A percentile compares a stretch with the other conserved stretches of the same genome.
These are phyloP conservation scores for Amblyjoppa fuscipennis DNA, from an alignment of 2,888 invertebrate genomes.

Conservation along the genomic window DNA sequence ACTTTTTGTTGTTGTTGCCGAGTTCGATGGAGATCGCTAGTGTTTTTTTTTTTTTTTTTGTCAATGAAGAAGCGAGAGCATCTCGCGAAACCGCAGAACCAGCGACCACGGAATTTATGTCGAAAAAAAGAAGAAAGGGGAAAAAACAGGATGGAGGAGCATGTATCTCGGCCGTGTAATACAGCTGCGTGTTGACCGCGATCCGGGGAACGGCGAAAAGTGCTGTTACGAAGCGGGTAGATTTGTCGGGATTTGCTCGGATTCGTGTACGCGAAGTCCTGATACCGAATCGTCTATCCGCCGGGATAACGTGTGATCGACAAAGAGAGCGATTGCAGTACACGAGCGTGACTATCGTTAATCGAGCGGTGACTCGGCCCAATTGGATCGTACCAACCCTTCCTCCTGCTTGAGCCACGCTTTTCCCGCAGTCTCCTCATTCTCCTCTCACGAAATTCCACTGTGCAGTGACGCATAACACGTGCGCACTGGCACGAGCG, in stretches of 20 bases:
- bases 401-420: neutral
- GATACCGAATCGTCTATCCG: slow-evolving; percentile 41
- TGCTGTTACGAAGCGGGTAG: slow-evolving; percentile 22
- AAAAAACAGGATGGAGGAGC: slow-evolving; percentile 23
- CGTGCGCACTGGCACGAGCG: slow-evolving; percentile 59
- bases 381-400: slow-evolving; percentile 60
- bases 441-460: slow-evolving; percentile 78
- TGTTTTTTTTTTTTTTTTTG: slow-evolving; percentile 22
- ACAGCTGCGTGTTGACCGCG: slow-evolving; percentile 14
- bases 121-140: slow-evolving; percentile 22
- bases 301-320: slow-evolving; percentile 25
- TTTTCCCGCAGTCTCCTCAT: slow-evolving; percentile 50
- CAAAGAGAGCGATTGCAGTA: slow-evolving; percentile 28
- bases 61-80: slow-evolving; percentile 41
- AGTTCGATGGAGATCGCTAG: slow-evolving; percentile 6
- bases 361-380: slow-evolving; percentile 68
- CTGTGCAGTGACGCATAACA: slow-evolving; percentile 79
- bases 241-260: slow-evolving; percentile 52
- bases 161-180: slow-evolving; percentile 6
- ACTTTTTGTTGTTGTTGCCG: neutral
- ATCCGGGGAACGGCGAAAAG: slow-evolving; percentile 39
- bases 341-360: slow-evolving; percentile 61
- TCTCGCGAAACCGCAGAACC: slow-evolving; percentile 36
- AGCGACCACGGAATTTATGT: slow-evolving; percentile 37
- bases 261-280: slow-evolving; percentile 16